Evolutionary conservation across 2,888 invertebrate genomes (phyloP), one percentile per base, ranked within the genome.

Genomic region (Saturnia pavonia): DNA sequence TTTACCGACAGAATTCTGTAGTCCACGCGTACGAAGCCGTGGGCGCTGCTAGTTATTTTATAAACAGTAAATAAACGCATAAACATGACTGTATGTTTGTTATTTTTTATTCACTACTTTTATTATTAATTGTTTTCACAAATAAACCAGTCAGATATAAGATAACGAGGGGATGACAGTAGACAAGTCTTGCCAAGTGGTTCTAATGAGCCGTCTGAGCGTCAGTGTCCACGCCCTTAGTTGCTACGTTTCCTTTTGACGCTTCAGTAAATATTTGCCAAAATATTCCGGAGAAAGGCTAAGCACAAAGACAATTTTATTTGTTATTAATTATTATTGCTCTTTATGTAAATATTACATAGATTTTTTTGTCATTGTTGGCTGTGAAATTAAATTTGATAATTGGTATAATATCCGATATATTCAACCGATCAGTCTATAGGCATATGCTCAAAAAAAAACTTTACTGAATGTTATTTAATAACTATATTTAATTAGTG

Each of bases 231-330:
- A 76, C 75, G 69, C 80, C 85, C 87, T 87, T 87, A 87, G 82
- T 80, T 81, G 74, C 71, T 74, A 76, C 78, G 80, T 77, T 83
- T 82, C 84, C 82, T 83, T 83, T 85, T 79, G 80, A 79, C 82
- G 80, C 82, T 83, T 74, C 83, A 82, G 81, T 84, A 84, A 86
- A 87, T 85, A 87, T 86, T 83, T 82, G 76, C 75, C 71, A 75
- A 82, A 80, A 80, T 80, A 78, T 79, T 77, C 48, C 42, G 22
- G 22, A 25, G 42, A 25, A 57, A 54, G 69, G 22, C 11, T 42
- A 9, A 45, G 27, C 34, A 48, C 11, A 27, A 63, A 43, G 45
- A 4, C n/a, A 3, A n/a, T 34, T 65, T 45, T 45, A 6, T 43
- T 69, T 63, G 25, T 12, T 48, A n/a, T n/a, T 60, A 63, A 42